Evolutionary conservation across 2,888 invertebrate species (phyloP).

Genomic region (Plagodis dolabraria): DNA sequence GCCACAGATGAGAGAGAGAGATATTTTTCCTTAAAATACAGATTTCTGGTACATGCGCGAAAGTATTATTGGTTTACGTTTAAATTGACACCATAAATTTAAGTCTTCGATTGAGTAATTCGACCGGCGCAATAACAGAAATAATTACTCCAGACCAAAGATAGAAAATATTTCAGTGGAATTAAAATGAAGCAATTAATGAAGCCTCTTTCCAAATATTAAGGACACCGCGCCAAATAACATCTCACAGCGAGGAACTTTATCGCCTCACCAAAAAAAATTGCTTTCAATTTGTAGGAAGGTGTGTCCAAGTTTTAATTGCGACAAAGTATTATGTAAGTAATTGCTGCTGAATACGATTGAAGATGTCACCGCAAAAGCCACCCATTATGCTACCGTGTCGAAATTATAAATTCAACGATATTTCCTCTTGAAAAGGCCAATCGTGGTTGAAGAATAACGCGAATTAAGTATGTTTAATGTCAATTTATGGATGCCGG

Average conservation of each 20-base stretch:
- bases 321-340: conserved; percentile 1
- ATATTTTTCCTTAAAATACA: neutral
- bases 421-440: conserved; percentile 37
- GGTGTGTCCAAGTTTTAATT: neutral
- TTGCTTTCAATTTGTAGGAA: neutral
- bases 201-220: conserved; percentile 9
- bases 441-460: conserved; percentile 41
- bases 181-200: conserved; percentile 18
- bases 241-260: neutral
- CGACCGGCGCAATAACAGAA: conserved; percentile 6
- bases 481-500: conserved; percentile 43
- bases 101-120: neutral
- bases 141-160: conserved; percentile 10
- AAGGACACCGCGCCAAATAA: neutral
- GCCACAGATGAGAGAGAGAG: too few species aligned
- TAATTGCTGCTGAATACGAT: neutral
- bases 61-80: neutral
- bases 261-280: neutral
- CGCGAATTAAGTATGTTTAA: conserved; percentile 41
- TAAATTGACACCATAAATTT: neutral
- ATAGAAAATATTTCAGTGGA: conserved; percentile 7
- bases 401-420: conserved; percentile 38
- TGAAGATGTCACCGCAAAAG: conserved; percentile 21
- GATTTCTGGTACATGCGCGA: neutral
- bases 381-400: conserved; percentile 12